Evolutionary conservation across 2,888 invertebrate genomes (phyloP).

Genomic region (Anaspis maculata): DNA sequence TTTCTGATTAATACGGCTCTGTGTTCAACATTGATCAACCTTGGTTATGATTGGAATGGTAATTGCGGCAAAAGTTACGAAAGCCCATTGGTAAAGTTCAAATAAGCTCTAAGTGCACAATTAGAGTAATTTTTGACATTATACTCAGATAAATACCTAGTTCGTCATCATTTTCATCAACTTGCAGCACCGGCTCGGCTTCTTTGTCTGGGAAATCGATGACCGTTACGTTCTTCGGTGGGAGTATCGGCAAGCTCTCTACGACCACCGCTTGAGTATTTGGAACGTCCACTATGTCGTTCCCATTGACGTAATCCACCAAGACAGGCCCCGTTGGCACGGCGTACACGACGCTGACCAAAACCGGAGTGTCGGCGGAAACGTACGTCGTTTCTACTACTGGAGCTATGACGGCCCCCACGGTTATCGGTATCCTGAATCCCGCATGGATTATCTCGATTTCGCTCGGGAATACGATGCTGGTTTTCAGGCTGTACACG

Average conservation of each 20-base stretch:
- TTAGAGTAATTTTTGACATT: too few species aligned
- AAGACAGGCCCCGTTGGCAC: constrained; percentile 38
- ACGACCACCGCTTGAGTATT: constrained; percentile 34
- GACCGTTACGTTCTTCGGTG: constrained; percentile 33
- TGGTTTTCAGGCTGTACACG: constrained; percentile 35
- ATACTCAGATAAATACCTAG: too few species aligned
- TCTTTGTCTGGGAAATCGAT: constrained; percentile 32
- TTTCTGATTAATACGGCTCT: too few species aligned
- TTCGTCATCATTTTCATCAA: constrained; percentile 36
- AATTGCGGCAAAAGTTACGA: too few species aligned
- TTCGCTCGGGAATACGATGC: constrained; percentile 40
- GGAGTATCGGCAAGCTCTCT: constrained; percentile 23
- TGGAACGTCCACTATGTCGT: constrained; percentile 17
- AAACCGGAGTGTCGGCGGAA: constrained; percentile 34
- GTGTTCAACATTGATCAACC: too few species aligned
- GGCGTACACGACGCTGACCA: constrained; percentile 40
- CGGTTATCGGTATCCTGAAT: constrained; percentile 37
- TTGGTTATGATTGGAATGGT: too few species aligned
- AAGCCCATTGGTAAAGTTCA: too few species aligned
- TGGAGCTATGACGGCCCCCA: constrained; percentile 43
- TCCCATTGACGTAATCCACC: constrained; percentile 21
- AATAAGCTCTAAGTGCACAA: too few species aligned
- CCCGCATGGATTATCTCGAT: constrained; percentile 38
- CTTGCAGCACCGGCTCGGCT: constrained; percentile 31
- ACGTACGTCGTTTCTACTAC: constrained; percentile 31